Conservation (phyloP, 2,888 invertebrate genomes). For the Lordiphosa andalusiaca region DNA sequence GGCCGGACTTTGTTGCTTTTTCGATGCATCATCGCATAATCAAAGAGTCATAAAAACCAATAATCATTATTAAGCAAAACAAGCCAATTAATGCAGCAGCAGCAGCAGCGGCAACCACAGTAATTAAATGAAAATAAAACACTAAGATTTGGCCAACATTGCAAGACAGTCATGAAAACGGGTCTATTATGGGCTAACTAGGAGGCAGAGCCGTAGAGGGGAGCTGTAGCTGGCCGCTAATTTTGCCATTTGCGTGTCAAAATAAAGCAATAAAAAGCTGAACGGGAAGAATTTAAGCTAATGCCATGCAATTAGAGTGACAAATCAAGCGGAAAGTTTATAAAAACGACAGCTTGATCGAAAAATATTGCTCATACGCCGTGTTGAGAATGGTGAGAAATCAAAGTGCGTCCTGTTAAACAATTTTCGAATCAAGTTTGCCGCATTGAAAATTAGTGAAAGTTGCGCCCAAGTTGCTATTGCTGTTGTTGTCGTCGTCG, state of each 20-base stretch:
- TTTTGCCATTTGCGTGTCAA: slow-evolving; percentile 66
- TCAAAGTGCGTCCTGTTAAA: slow-evolving; percentile 58
- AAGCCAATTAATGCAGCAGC: slow-evolving; percentile 67
- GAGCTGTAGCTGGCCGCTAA: slow-evolving; percentile 39
- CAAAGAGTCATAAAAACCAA: slow-evolving; percentile 74
- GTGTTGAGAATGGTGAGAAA: slow-evolving; percentile 41
- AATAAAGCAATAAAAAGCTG: slow-evolving; percentile 59
- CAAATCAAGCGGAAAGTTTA: slow-evolving; percentile 32
- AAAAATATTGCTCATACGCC: slow-evolving; percentile 29
- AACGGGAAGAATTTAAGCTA: slow-evolving; percentile 49
- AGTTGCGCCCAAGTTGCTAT: slow-evolving; percentile 50
- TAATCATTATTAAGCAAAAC: slow-evolving; percentile 75
- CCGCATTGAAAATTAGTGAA: slow-evolving; percentile 55
- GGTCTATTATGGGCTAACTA: slow-evolving; percentile 40
- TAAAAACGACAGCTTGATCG: slow-evolving; percentile 18
- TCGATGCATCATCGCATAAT: slow-evolving; percentile 74
- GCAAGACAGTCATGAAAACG: slow-evolving; percentile 39
- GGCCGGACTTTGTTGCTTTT: slow-evolving; percentile 46
- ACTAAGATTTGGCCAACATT: slow-evolving; percentile 62
- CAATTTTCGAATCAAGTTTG: slow-evolving; percentile 44
- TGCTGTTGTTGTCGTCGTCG: slow-evolving; percentile 16
- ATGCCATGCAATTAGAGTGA: slow-evolving; percentile 39
- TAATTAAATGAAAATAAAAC: slow-evolving; percentile 74
- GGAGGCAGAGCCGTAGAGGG: background rate
- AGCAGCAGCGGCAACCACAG: slow-evolving; percentile 18